Evolutionary conservation across 1,140 invertebrate species (phyloP).

Genomic region (Triops longicaudatus): DNA sequence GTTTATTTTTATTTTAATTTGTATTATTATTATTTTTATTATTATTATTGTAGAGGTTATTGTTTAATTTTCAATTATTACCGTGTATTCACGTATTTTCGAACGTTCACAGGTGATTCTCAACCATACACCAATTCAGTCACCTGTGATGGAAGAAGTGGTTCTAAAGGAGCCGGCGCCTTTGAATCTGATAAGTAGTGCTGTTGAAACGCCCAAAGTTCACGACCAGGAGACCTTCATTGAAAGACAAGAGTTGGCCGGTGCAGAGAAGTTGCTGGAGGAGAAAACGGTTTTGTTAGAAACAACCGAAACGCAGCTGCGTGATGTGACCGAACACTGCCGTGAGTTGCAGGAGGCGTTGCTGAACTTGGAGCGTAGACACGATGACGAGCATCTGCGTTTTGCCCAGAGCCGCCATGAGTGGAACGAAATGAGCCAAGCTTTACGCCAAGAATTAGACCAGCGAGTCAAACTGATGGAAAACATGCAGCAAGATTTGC

Average conservation of each 20-base stretch:
- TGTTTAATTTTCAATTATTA: neutral
- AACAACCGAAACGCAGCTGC: neutral
- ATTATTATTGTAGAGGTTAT: no score
- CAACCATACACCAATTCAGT: neutral
- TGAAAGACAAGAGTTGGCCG: neutral
- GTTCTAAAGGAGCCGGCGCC: neutral
- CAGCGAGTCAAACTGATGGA: slow-evolving; percentile 1
- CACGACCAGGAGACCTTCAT: neutral
- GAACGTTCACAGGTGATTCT: neutral
- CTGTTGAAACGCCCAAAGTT: neutral
- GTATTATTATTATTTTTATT: no score
- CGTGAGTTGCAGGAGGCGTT: neutral
- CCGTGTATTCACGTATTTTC: neutral
- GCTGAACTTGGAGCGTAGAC: neutral
- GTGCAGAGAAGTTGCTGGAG: neutral
- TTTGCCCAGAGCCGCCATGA: neutral
- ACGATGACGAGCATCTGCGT: neutral
- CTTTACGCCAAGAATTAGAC: neutral
- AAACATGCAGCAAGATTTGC: slow-evolving; percentile 6
- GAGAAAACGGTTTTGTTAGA: neutral
- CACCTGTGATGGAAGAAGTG: neutral
- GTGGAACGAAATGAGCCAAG: neutral
- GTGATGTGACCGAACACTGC: neutral
- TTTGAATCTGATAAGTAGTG: neutral
- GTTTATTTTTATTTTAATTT: no score